Percentiles rank a stretch among this genome's conserved stretches.
Conservation (phyloP, 2,888 invertebrate species). For the Caenorhabditis sulstoni region DNA sequence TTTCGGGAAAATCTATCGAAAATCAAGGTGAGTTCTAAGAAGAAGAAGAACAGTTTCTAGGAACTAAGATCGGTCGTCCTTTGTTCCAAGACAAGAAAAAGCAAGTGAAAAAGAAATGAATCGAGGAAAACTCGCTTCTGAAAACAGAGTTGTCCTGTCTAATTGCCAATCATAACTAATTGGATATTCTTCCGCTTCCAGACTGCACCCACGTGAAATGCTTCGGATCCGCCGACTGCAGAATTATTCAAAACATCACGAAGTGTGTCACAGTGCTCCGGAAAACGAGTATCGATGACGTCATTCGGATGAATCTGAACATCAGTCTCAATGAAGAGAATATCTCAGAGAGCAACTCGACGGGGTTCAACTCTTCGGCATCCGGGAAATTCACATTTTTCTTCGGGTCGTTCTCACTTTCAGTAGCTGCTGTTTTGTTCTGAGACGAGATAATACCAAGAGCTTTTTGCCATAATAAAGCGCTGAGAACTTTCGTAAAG, state of each 20-base stretch:
- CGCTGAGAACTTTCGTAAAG: no score
- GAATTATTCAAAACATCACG: conserved; percentile 2
- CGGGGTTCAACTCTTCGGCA: conserved; percentile 5
- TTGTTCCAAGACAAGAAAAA: no score
- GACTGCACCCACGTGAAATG: conserved; percentile 29
- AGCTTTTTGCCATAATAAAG: no score
- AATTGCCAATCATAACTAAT: neutral
- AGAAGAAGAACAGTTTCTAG: no score
- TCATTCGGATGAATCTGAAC: conserved; percentile 22
- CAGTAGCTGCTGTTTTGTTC: neutral
- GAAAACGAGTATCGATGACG: conserved; percentile 12
- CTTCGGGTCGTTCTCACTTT: neutral
- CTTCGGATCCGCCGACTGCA: conserved; percentile 35
- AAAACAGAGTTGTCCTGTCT: neutral
- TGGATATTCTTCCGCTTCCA: neutral
- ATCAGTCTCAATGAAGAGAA: conserved; percentile 13
- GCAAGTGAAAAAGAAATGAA: no score
- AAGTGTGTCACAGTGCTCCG: conserved; percentile 17
- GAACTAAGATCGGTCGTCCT: no score
- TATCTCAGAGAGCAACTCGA: neutral
- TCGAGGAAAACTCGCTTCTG: neutral
- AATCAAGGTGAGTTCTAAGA: no score
- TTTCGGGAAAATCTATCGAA: no score
- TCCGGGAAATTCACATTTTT: neutral
- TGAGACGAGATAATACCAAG: no score